These are phyloP conservation scores for Tichodroma muraria DNA, from an alignment of 2,113 vertebrate species.

Conservation along the genomic window DNA sequence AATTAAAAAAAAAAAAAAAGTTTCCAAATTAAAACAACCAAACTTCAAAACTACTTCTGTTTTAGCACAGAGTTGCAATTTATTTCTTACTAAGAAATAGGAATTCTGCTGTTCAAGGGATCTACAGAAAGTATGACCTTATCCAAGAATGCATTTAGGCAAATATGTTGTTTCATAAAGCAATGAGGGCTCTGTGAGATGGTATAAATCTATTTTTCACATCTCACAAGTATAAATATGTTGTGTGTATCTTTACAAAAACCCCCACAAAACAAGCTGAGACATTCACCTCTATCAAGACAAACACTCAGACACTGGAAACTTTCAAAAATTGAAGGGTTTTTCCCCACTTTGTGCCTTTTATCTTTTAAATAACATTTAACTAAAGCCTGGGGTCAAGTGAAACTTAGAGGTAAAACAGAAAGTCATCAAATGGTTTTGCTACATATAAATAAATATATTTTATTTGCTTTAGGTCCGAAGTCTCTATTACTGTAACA, in stretches of 20 bases:
- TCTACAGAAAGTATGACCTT: not conserved
- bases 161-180: not conserved
- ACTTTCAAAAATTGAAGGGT: not conserved
- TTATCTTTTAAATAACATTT: not conserved
- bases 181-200: not conserved
- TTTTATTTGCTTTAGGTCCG: not conserved
- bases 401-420: not conserved
- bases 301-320: not conserved
- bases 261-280: not conserved
- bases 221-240: not conserved
- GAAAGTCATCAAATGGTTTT: not conserved
- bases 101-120: not conserved
- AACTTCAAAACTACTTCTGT: not conserved
- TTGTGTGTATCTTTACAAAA: not conserved
- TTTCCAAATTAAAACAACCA: not conserved
- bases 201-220: not conserved
- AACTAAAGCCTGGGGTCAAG: not conserved
- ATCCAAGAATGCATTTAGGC: not conserved
- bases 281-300: not conserved
- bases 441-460: not conserved
- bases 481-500: not conserved
- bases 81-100: not conserved
- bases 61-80: not conserved
- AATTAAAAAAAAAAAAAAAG: too few species aligned
- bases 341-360: not conserved